These are phyloP conservation scores for Musca vetustissima DNA, from an alignment of 1,140 invertebrate genomes.

Conservation along the genomic window DNA sequence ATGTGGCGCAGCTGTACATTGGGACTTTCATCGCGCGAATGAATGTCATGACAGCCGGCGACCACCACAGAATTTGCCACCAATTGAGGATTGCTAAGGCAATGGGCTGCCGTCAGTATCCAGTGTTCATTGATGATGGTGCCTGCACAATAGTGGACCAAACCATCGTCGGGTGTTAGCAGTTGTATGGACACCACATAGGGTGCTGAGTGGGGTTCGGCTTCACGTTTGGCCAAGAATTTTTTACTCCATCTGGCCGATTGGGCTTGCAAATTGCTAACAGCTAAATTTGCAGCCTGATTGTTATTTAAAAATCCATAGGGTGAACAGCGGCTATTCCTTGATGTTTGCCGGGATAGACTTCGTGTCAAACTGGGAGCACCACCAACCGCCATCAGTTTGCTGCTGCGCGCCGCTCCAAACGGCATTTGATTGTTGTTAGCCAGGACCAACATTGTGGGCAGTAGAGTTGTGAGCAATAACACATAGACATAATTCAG, in stretches of 20 bases:
- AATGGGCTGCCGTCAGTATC: constrained; percentile 53
- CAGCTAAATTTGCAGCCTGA: too few species aligned
- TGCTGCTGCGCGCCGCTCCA: constrained; percentile 5
- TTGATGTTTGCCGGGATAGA: not conserved
- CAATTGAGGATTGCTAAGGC: constrained; percentile 40
- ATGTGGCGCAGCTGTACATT: constrained; percentile 46
- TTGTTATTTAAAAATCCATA: constrained; percentile 43
- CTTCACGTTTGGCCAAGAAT: constrained; percentile 49
- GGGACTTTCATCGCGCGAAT: constrained; percentile 36
- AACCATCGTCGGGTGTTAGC: constrained; percentile 42
- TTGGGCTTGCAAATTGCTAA: constrained; percentile 16
- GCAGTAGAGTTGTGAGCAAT: constrained; percentile 22
- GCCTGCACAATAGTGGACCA: constrained; percentile 52
- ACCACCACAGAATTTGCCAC: constrained; percentile 48
- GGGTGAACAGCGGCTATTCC: constrained; percentile 15
- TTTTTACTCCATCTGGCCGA: constrained; percentile 46
- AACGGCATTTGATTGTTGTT: constrained; percentile 33
- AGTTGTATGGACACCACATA: constrained; percentile 53
- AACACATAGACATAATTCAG: constrained; percentile 9
- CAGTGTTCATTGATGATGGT: constrained; percentile 52
- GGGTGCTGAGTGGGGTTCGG: constrained; percentile 48
- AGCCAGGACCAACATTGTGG: constrained; percentile 43
- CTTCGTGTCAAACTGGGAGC: not conserved
- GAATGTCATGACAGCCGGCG: constrained; percentile 49
- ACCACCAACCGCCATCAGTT: not conserved